Conservation (phyloP, 1,140 invertebrate genomes). For the Drosophila aff. region DNA sequence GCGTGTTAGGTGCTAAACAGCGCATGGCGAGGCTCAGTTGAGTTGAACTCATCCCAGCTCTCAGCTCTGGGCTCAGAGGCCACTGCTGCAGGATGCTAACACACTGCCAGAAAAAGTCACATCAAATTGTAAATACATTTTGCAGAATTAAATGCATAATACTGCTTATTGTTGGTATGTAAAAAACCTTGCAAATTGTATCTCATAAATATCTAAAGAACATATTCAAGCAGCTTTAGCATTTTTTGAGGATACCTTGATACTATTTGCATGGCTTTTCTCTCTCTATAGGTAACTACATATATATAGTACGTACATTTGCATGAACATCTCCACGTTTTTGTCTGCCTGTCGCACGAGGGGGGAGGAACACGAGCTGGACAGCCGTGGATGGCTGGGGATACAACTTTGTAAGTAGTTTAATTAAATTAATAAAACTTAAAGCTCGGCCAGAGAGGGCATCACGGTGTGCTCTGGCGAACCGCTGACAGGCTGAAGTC, state of each 20-base stretch:
- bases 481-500: constrained; percentile 32
- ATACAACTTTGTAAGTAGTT: constrained; percentile 82
- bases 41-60: constrained; percentile 21
- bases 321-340: constrained; percentile 36
- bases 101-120: not conserved
- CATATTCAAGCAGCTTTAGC: not conserved
- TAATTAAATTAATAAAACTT: constrained; percentile 84
- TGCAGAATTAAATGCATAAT: too few relatives aligned
- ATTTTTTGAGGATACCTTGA: not conserved
- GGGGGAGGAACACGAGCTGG: constrained; percentile 32
- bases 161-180: not conserved
- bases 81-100: constrained; percentile 7
- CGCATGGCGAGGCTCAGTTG: constrained; percentile 64
- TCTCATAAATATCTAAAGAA: not conserved
- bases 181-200: not conserved
- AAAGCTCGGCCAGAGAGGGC: constrained; percentile 60
- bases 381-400: constrained; percentile 68
- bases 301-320: constrained; percentile 7
- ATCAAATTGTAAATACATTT: not conserved
- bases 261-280: not conserved
- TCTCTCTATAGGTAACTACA: constrained; percentile 4
- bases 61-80: constrained; percentile 19
- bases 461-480: constrained; percentile 17
- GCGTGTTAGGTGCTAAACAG: constrained; percentile 80
- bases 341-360: constrained; percentile 42